phyloP scores from a whole-genome alignment of 2,888 invertebrate genomes.

The Erannis defoliaria region DNA sequence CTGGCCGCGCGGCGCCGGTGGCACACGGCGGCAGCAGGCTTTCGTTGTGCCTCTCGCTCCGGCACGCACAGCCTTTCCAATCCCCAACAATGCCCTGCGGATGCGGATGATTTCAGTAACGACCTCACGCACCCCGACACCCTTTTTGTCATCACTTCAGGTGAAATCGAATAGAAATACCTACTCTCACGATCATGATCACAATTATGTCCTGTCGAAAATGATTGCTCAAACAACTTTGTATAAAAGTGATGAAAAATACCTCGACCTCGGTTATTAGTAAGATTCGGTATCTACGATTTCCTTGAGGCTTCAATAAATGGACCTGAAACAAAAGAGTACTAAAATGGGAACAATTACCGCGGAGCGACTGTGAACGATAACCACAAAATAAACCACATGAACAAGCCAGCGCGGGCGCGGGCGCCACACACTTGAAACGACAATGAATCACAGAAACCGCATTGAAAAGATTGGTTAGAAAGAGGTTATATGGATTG shows the following conservation, averaged over 20 bases:
- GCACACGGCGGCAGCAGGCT: not conserved
- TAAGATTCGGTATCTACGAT: not conserved
- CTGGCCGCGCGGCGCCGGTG: not conserved
- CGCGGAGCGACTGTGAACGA: constrained; percentile 51
- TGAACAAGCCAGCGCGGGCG: constrained; percentile 51
- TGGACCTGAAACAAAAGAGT: constrained; percentile 46
- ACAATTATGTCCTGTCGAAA: constrained; percentile 16
- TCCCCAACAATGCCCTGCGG: constrained; percentile 52
- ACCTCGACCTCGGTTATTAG: no score
- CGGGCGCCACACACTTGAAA: constrained; percentile 68
- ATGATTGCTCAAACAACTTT: constrained; percentile 3
- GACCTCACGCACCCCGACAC: constrained; percentile 64
- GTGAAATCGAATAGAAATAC: constrained; percentile 42
- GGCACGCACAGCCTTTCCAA: constrained; percentile 56
- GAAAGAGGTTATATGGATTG: constrained; percentile 30
- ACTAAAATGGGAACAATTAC: constrained; percentile 58
- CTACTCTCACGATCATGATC: constrained; percentile 21
- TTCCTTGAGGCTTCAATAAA: constrained; percentile 11
- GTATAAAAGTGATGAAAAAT: no score
- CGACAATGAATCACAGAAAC: constrained; percentile 68
- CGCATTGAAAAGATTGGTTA: constrained; percentile 51
- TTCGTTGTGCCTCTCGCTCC: constrained; percentile 69
- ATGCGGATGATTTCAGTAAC: constrained; percentile 59
- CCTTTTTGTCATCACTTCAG: constrained; percentile 57
- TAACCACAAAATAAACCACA: constrained; percentile 51